Evolutionary conservation across 1,140 invertebrate species (phyloP).

Genomic region (Calephelis virginiensis): DNA sequence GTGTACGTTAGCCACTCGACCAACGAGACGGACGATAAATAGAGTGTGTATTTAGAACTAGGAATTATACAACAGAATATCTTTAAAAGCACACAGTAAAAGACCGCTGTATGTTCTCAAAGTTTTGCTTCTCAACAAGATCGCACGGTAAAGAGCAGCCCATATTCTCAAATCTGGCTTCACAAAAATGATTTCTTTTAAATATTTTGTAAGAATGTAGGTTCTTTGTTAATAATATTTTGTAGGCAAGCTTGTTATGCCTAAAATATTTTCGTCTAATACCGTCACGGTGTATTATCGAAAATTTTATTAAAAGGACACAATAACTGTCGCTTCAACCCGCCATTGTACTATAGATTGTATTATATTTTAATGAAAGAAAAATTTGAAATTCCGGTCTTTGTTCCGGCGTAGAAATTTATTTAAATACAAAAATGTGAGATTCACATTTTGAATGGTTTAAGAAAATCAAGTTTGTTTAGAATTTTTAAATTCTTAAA

Average conservation of each 20-base stretch:
- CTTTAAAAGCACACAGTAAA: too few species aligned
- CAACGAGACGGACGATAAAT: too few species aligned
- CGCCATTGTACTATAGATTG: neutral
- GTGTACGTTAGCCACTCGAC: too few species aligned
- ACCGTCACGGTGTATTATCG: slow-evolving; percentile 4
- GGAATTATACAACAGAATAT: too few species aligned
- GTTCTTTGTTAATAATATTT: slow-evolving; percentile 1
- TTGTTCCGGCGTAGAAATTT: slow-evolving; percentile 1
- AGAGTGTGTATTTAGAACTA: too few species aligned
- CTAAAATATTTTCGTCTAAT: slow-evolving; percentile 15
- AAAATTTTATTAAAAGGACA: slow-evolving; percentile 14
- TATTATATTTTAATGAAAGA: neutral
- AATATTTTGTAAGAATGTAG: neutral
- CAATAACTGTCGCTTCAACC: slow-evolving; percentile 4
- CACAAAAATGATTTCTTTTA: neutral
- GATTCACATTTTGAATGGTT: neutral
- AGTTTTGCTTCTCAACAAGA: too few species aligned
- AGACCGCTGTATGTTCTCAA: too few species aligned
- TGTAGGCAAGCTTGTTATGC: slow-evolving; percentile 4
- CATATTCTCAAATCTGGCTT: neutral
- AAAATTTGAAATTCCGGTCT: slow-evolving; percentile 1
- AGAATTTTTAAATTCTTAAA: too few species aligned
- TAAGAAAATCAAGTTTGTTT: neutral
- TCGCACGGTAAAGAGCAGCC: neutral
- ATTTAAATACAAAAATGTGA: neutral